Percentiles rank a stretch among this genome's conserved stretches.
Conservation (phyloP, 2,113 vertebrate genomes). For the Gasterosteus aculeatus region DNA sequence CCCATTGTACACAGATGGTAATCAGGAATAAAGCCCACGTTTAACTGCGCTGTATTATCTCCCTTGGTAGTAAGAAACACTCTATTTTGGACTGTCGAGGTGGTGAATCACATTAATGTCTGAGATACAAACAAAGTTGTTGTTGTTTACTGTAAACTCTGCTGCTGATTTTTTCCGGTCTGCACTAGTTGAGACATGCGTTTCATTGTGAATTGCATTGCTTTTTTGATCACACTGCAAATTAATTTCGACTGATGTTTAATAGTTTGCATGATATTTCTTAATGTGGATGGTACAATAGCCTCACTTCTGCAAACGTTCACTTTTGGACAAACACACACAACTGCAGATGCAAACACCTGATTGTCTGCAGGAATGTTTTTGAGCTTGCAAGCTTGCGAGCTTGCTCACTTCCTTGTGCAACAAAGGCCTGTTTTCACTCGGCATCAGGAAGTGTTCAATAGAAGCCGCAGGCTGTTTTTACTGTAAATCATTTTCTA, state of each 20-base stretch:
- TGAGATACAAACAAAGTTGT: slow-evolving; percentile 22
- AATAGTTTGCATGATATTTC: neutral
- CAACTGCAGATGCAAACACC: slow-evolving; percentile 37
- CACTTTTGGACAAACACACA: slow-evolving; percentile 21
- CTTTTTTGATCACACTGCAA: neutral
- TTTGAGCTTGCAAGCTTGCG: slow-evolving; percentile 17
- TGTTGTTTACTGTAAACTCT: slow-evolving; percentile 32
- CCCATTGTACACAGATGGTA: neutral
- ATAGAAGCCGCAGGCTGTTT: slow-evolving; percentile 12
- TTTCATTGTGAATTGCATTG: neutral
- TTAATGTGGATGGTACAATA: neutral
- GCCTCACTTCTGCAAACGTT: slow-evolving; percentile 11
- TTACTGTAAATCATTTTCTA: slow-evolving; percentile 25
- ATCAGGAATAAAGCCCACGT: neutral
- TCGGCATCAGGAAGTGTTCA: slow-evolving; percentile 33
- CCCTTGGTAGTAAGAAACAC: neutral
- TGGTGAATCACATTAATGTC: slow-evolving; percentile 12
- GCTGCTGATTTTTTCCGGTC: neutral
- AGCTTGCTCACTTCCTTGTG: slow-evolving; percentile 40
- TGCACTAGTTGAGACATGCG: neutral
- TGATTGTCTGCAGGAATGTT: slow-evolving; percentile 54
- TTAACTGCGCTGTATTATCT: neutral
- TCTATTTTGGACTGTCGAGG: neutral
- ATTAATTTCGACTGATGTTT: neutral
- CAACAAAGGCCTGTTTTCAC: slow-evolving; percentile 51